Evolutionary conservation across 1,140 invertebrate species (phyloP).

Genomic region (Sinella curviseta): DNA sequence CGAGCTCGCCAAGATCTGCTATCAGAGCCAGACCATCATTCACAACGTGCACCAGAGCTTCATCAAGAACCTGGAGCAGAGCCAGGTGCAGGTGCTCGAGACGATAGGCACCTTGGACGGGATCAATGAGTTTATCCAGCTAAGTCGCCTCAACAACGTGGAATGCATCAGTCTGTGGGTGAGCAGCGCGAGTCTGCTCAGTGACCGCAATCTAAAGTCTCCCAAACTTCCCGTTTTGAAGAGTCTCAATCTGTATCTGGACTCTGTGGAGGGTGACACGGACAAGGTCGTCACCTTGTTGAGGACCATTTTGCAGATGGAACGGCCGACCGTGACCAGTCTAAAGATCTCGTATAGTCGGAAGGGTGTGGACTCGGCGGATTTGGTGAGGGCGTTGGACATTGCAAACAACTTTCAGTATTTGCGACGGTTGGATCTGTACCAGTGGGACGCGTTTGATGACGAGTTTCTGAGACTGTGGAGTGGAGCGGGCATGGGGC

Average conservation of each 20-base stretch:
- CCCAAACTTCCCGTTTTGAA: not conserved
- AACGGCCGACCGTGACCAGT: constrained; percentile 25
- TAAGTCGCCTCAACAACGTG: not conserved
- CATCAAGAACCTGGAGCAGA: not conserved
- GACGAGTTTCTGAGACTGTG: constrained; percentile 15
- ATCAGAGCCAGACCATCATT: constrained; percentile 3
- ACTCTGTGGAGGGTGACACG: constrained; percentile 3
- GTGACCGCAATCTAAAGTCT: not conserved
- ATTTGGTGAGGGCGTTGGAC: not conserved
- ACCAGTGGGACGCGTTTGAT: constrained; percentile 28
- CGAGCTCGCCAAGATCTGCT: not conserved
- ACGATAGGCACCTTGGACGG: constrained; percentile 18
- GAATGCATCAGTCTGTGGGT: constrained; percentile 20
- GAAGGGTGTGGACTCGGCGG: not conserved
- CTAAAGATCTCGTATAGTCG: constrained; percentile 24
- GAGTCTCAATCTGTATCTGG: constrained; percentile 3
- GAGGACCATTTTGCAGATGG: not conserved
- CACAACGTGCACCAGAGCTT: constrained; percentile 23
- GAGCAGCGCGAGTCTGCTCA: not conserved
- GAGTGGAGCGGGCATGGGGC: not conserved
- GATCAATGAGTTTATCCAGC: constrained; percentile 4
- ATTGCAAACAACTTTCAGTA: constrained; percentile 26
- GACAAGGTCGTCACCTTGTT: not conserved
- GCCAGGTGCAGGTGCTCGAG: not conserved
- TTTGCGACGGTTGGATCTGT: constrained; percentile 7